A percentile compares a stretch with the other conserved stretches of the same genome.
Conservation (phyloP, 2,888 invertebrate species). For the Campoletis raptor region DNA sequence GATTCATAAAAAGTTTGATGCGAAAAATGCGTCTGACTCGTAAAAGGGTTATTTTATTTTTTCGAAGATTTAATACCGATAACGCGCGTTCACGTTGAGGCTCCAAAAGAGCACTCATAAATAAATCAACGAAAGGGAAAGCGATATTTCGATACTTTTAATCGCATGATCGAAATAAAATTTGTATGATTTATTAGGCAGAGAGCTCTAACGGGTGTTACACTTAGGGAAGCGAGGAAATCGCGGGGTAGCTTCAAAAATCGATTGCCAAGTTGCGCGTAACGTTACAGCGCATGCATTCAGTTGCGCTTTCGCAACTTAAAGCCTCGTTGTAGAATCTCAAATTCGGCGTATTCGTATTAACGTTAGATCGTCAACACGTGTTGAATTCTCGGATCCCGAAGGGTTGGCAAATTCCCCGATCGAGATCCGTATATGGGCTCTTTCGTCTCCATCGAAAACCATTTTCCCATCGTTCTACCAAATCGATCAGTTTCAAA, state of each 20-base stretch:
- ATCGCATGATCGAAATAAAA: slow-evolving; percentile 33
- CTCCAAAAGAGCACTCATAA: neutral
- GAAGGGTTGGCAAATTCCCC: neutral
- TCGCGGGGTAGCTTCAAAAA: slow-evolving; percentile 56
- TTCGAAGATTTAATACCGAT: neutral
- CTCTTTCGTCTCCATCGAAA: neutral
- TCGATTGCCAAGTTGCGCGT: slow-evolving; percentile 67
- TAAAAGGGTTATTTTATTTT: neutral
- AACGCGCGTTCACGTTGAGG: neutral
- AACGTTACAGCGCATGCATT: slow-evolving; percentile 66
- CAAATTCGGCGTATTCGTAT: slow-evolving; percentile 22
- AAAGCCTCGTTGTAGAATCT: slow-evolving; percentile 45
- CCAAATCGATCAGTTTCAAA: neutral
- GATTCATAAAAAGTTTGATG: no score
- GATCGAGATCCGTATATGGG: neutral
- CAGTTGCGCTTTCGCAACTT: slow-evolving; percentile 58
- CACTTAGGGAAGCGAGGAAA: slow-evolving; percentile 16
- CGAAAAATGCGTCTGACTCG: neutral
- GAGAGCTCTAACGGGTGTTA: neutral
- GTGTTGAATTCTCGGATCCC: slow-evolving; percentile 20
- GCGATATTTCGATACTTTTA: neutral
- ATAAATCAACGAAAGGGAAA: neutral
- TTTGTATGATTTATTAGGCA: slow-evolving; percentile 18
- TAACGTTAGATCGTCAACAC: slow-evolving; percentile 31
- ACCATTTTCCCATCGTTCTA: neutral